phyloP scores from a whole-genome alignment of 30 jellyfish, hydroid and myxozoan species.

The Chrysaora quinquecirrha region DNA sequence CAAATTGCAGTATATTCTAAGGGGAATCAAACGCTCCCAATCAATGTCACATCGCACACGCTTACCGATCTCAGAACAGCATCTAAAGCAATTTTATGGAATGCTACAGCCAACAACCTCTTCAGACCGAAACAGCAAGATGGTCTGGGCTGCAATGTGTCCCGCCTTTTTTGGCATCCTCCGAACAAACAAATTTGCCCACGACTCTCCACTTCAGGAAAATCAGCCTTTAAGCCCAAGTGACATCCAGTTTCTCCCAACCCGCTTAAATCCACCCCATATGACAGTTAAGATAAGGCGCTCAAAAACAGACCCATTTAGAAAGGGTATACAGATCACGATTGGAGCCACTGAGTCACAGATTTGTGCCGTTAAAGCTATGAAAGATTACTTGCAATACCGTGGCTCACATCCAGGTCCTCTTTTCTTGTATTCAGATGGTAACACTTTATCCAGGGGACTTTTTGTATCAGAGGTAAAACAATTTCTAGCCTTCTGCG shows the following conservation, averaged over 20 bases:
- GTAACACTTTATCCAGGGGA: no score
- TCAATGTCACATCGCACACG: background rate
- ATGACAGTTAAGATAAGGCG: background rate
- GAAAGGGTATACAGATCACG: background rate
- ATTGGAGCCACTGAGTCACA: no score
- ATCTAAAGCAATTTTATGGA: background rate
- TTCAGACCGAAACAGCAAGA: background rate
- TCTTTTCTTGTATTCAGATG: no score
- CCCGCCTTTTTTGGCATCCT: background rate
- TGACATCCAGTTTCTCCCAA: background rate
- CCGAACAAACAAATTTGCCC: background rate
- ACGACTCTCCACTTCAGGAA: background rate
- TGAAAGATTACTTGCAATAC: no score
- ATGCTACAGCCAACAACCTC: background rate
- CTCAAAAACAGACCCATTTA: background rate
- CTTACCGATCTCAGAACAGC: background rate
- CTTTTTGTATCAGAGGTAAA: no score
- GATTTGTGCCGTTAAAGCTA: no score
- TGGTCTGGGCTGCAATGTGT: background rate
- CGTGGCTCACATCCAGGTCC: no score
- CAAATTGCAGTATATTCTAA: no score
- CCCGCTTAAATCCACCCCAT: background rate
- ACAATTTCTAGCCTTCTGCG: no score
- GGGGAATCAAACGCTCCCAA: background rate
- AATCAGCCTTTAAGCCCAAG: background rate